Evolutionary conservation across 2,888 invertebrate species (phyloP), one percentile per base, ranked within the genome.

Genomic region (Rhodophaea formosa): DNA sequence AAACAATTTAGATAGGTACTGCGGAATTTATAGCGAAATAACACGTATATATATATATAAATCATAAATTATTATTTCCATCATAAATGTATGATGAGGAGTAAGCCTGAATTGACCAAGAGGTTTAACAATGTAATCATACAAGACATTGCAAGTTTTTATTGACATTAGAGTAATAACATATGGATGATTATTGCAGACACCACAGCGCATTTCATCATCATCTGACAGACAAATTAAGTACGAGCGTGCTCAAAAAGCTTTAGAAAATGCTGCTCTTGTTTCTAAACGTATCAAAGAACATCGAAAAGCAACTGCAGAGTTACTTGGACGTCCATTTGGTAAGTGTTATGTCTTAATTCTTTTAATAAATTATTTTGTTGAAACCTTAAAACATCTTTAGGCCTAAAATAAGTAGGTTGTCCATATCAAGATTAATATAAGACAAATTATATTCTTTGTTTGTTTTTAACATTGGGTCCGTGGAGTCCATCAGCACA

Each of bases 251-350:
- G 91, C 91, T 43, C 91, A 91, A 61, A 90, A 84, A 74, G 90
- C 90, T 63, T 77, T 91, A 63, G 90, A 91, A 76, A 91, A 91
- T 89, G 91, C 91, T 60, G 91, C 88, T 30, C 84, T 89, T 70
- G 91, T 91, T 8, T 90, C 91, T 1, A 91, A 91, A 71, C 77
- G 88, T 59, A 90, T 91, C 56, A 91, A 90, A 69, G 91, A 91
- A 70, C 91, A 90, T 46, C 69, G 89, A 7, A 90, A 88, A 75
- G 91, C 89, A n/a, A 88, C 91, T 62, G 91, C 91, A 30, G 91
- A 91, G 62, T 71, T 91, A 52, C 66, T 91, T 71, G 91, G 91
- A 57, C 76, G 75, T 57, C 87, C 89, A 39, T 91, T 89, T 77
- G 91, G 91, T 90, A 7, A 51, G 35, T n/a, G n/a, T n/a, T n/a